Conservation (phyloP, 2,797 vertebrate species). For the Tympanoctomys barrerae region DNA sequence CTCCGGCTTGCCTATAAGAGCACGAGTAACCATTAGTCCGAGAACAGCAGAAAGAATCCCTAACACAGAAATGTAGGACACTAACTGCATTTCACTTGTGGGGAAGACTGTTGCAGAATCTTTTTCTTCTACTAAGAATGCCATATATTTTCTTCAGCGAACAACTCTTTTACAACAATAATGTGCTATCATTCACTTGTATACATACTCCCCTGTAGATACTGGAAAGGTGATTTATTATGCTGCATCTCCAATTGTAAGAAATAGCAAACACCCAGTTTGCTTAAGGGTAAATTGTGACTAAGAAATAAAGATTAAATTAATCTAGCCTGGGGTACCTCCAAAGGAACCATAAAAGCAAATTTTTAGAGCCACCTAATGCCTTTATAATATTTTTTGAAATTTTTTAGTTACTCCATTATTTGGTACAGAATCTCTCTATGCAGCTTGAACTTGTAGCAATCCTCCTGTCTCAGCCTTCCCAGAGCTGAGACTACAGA, state of each 20-base stretch:
- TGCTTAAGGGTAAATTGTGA: conserved; percentile 70
- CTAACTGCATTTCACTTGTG: conserved; percentile 79
- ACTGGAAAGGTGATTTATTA: conserved; percentile 75
- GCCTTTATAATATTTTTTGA: not conserved
- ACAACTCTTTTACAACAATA: conserved; percentile 81
- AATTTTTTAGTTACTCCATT: no score
- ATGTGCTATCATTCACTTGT: conserved; percentile 73
- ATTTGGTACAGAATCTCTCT: no score
- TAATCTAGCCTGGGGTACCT: not conserved
- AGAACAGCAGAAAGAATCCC: conserved; percentile 82
- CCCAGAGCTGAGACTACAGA: no score
- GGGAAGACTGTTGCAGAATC: conserved; percentile 72
- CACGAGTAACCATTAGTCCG: conserved; percentile 79
- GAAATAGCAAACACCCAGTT: conserved; percentile 73
- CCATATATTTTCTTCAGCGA: conserved; percentile 67
- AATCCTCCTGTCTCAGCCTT: no score
- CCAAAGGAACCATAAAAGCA: conserved; percentile 19
- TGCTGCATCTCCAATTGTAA: conserved; percentile 70
- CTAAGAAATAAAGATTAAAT: conserved; percentile 75
- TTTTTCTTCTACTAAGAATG: conserved; percentile 74
- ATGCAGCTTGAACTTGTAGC: no score
- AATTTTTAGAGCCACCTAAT: not conserved
- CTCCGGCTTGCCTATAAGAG: conserved; percentile 79
- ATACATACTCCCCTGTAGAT: conserved; percentile 57
- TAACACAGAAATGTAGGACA: conserved; percentile 70